Conservation (phyloP, 2,888 invertebrate genomes). For the Sepiola atlantica region DNA sequence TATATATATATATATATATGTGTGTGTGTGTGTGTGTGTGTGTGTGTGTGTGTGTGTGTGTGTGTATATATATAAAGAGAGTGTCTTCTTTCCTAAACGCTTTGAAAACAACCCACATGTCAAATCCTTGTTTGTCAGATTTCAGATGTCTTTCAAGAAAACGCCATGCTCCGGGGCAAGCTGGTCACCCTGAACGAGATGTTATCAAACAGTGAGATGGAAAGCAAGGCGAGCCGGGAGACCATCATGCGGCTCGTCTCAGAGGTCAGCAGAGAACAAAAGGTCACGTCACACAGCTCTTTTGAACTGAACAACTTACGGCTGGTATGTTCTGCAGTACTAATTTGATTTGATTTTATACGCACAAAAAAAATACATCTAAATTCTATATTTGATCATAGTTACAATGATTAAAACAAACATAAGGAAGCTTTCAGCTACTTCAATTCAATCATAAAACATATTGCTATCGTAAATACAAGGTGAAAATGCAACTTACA, state of each 20-base stretch:
- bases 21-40: too few relatives aligned
- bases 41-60: too few relatives aligned
- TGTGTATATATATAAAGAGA: too few relatives aligned
- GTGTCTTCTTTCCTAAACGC: not conserved
- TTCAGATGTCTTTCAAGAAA: conserved; percentile 70
- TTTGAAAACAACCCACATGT: not conserved
- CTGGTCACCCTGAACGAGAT: conserved; percentile 70
- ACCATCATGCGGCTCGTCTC: conserved; percentile 74
- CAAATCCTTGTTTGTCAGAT: conserved; percentile 59
- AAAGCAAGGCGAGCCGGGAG: conserved; percentile 74
- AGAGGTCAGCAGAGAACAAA: conserved; percentile 70
- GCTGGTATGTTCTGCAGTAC: conserved; percentile 59
- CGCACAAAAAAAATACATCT: too few relatives aligned
- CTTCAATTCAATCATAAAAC: too few relatives aligned
- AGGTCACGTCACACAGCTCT: conserved; percentile 56
- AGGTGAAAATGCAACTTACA: too few relatives aligned
- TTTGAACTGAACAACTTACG: conserved; percentile 67
- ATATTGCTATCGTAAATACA: too few relatives aligned
- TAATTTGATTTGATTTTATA: too few relatives aligned
- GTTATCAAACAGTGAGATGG: conserved; percentile 69
- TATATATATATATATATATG: too few relatives aligned
- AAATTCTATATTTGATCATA: too few relatives aligned
- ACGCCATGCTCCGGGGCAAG: conserved; percentile 72
- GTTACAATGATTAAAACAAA: too few relatives aligned
- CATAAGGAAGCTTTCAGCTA: too few relatives aligned